These are phyloP conservation scores for Stenchaetothrips biformis DNA, from an alignment of 2,888 invertebrate species.

Conservation along the genomic window DNA sequence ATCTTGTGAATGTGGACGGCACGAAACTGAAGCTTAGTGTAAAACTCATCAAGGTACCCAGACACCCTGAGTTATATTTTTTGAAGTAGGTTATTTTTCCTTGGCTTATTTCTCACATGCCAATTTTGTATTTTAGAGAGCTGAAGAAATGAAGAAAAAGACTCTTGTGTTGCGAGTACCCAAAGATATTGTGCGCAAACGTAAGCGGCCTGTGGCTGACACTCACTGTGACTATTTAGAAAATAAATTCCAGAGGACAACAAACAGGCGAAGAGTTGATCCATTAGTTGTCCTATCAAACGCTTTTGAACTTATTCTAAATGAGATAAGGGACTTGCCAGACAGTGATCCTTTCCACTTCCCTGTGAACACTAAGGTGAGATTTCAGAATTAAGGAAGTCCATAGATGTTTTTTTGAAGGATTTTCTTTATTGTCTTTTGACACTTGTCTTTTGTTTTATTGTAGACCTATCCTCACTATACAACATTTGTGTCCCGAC, in stretches of 20 bases:
- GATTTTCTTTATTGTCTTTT: not conserved
- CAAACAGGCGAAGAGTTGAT: conserved; percentile 88
- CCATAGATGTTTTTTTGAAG: not conserved
- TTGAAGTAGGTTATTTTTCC: too few species aligned
- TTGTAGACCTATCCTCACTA: conserved; percentile 83
- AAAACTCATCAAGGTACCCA: conserved; percentile 69
- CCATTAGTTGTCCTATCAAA: conserved; percentile 92
- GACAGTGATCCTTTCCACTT: conserved; percentile 90
- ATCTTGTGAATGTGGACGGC: conserved; percentile 88
- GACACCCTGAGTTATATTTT: not conserved
- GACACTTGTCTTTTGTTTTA: conserved; percentile 26
- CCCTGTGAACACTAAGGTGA: conserved; percentile 87
- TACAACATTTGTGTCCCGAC: conserved; percentile 81
- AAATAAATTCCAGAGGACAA: conserved; percentile 66
- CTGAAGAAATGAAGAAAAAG: conserved; percentile 78
- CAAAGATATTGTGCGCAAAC: conserved; percentile 64
- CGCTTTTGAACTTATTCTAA: conserved; percentile 83
- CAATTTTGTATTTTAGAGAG: conserved; percentile 55
- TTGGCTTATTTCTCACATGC: too few species aligned
- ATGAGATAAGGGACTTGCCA: conserved; percentile 85
- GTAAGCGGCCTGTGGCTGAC: conserved; percentile 59
- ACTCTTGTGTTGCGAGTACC: conserved; percentile 73
- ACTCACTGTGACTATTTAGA: conserved; percentile 87
- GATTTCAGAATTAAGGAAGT: not conserved
- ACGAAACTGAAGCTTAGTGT: conserved; percentile 88